Evolutionary conservation across 2,113 vertebrate genomes (phyloP).

Genomic region (Eurypyga helias): DNA sequence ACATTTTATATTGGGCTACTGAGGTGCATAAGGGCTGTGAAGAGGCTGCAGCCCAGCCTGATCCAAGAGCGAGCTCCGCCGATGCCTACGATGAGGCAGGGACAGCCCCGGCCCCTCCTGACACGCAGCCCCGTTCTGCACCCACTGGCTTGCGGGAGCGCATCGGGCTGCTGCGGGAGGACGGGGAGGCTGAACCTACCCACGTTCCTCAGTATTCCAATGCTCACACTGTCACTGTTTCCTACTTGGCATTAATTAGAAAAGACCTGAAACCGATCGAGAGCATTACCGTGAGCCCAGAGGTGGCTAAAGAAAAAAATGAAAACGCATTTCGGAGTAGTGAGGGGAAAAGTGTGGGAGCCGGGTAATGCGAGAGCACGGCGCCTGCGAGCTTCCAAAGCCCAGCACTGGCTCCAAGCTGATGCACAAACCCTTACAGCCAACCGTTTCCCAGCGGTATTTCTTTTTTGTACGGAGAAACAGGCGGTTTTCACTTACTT

Average conservation of each 20-base stretch:
- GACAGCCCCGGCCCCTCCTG: neutral
- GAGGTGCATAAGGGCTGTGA: neutral
- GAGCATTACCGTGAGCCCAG: neutral
- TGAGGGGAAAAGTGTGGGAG: accelerated
- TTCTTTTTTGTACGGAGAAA: neutral
- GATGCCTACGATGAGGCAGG: neutral
- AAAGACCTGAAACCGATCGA: neutral
- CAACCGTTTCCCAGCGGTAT: neutral
- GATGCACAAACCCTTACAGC: neutral
- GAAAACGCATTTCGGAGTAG: neutral
- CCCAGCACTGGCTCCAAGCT: neutral
- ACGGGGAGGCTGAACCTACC: neutral
- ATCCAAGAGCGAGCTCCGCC: neutral
- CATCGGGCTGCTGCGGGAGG: neutral
- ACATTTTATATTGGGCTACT: neutral
- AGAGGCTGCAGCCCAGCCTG: neutral
- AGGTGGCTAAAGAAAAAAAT: neutral
- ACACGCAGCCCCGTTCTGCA: neutral
- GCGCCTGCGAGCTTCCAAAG: neutral
- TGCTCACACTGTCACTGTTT: neutral
- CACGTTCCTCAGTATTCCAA: neutral
- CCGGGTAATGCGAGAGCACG: accelerated
- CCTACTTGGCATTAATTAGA: neutral
- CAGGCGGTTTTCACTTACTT: constrained; percentile 77
- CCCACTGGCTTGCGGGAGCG: neutral